A percentile compares a stretch with the other conserved stretches of the same genome.
These are phyloP conservation scores for Metridium senile DNA, from an alignment of 92 coral and sea anemone species.

Conservation along the genomic window DNA sequence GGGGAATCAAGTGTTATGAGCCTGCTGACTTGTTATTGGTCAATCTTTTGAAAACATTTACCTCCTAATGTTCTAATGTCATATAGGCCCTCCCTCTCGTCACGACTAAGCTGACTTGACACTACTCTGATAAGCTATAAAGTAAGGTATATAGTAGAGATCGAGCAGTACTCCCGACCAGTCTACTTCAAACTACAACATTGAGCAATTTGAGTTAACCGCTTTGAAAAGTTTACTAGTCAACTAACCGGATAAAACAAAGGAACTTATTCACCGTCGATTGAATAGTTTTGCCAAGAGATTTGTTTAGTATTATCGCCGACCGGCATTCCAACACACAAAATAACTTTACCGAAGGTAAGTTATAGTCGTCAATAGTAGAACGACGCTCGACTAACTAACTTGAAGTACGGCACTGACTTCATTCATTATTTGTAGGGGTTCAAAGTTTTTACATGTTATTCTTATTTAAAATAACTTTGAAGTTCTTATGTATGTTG, in stretches of 20 bases:
- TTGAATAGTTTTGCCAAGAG: neutral
- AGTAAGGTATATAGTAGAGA: slow-evolving; percentile 21
- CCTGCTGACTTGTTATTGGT: slow-evolving; percentile 73
- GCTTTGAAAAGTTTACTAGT: neutral
- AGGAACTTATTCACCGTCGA: slow-evolving; percentile 9
- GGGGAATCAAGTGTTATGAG: slow-evolving; percentile 80
- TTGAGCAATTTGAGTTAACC: neutral
- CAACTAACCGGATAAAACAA: slow-evolving; percentile 37
- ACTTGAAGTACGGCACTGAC: too few species aligned
- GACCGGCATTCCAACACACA: slow-evolving; percentile 34
- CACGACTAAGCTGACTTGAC: slow-evolving; percentile 39
- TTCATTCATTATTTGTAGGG: neutral
- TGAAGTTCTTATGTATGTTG: neutral
- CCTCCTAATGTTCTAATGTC: slow-evolving; percentile 95
- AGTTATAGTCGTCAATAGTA: too few species aligned
- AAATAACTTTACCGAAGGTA: slow-evolving; percentile 1
- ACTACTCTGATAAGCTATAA: slow-evolving; percentile 32
- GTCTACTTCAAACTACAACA: neutral
- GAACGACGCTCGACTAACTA: too few species aligned
- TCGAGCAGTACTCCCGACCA: neutral
- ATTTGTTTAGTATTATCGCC: neutral
- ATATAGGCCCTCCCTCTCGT: slow-evolving; percentile 84
- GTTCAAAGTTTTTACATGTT: neutral
- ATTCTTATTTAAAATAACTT: neutral
- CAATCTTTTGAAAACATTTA: slow-evolving; percentile 62